Percentiles rank a stretch among this genome's conserved stretches.
Evolutionary conservation across 2,888 invertebrate genomes (phyloP).

Genomic region (Deroplatys truncata): DNA sequence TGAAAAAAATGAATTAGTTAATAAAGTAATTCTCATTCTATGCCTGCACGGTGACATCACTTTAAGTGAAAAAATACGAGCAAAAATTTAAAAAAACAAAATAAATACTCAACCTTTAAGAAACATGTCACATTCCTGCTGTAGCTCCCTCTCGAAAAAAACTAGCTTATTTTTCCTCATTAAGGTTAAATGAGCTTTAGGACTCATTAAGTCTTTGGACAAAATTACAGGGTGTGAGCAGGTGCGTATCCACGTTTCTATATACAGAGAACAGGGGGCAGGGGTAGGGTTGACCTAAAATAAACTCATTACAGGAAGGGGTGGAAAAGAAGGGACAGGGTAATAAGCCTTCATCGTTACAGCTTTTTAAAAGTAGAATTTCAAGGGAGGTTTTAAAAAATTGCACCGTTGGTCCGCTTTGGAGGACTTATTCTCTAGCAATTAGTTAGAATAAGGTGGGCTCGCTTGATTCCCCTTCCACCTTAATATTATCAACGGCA

Average conservation of each 20-base stretch:
- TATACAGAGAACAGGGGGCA: neutral
- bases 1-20: neutral
- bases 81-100: constrained; percentile 3
- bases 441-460: neutral
- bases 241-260: constrained; percentile 14
- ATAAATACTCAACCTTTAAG: constrained; percentile 21
- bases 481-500: neutral
- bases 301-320: constrained; percentile 17
- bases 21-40: constrained; percentile 18
- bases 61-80: constrained; percentile 18
- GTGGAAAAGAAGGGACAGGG: constrained; percentile 3
- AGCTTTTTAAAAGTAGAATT: constrained; percentile 16
- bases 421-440: neutral
- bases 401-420: constrained; percentile 2
- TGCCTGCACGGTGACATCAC: constrained; percentile 1
- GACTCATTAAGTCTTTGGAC: constrained; percentile 26
- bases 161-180: constrained; percentile 28
- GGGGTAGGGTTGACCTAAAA: constrained; percentile 9
- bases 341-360: constrained; percentile 11
- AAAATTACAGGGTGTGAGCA: constrained; percentile 20
- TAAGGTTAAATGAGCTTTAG: constrained; percentile 26
- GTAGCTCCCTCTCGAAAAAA: neutral
- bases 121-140: constrained; percentile 26
- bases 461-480: neutral
- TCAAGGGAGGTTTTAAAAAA: constrained; percentile 16